Evolutionary conservation across 2,113 vertebrate species (phyloP).

Genomic region (Artemisiospiza belli): DNA sequence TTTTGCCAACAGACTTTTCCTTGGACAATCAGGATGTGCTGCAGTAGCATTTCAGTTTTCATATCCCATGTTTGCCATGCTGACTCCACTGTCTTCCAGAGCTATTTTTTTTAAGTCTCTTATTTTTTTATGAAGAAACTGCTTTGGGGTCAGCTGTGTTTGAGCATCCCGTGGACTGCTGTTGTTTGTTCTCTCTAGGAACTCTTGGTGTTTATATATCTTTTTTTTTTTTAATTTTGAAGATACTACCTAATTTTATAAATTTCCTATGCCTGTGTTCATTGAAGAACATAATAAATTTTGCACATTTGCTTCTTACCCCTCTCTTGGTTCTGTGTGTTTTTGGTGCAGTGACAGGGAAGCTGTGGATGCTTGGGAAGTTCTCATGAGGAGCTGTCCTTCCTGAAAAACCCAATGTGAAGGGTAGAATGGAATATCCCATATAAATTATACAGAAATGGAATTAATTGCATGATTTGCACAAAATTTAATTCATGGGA

Average conservation of each 20-base stretch:
- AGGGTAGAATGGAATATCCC: background rate
- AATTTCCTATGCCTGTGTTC: background rate
- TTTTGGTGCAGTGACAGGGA: background rate
- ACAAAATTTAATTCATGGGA: background rate
- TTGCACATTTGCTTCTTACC: background rate
- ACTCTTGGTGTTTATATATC: background rate
- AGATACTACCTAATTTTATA: background rate
- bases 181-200: background rate
- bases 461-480: background rate
- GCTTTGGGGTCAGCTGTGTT: background rate
- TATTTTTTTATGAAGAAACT: background rate
- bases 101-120: background rate
- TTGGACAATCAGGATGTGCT: background rate
- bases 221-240: background rate
- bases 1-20: background rate
- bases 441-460: fast-evolving
- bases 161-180: background rate
- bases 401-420: background rate
- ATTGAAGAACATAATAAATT: slow-evolving; percentile 30
- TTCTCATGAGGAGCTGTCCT: background rate
- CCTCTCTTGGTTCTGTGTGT: background rate
- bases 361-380: background rate
- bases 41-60: background rate
- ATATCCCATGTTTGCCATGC: background rate
- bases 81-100: background rate